Evolutionary conservation across 2,113 vertebrate genomes (phyloP).

Genomic region (Rhineura floridana): DNA sequence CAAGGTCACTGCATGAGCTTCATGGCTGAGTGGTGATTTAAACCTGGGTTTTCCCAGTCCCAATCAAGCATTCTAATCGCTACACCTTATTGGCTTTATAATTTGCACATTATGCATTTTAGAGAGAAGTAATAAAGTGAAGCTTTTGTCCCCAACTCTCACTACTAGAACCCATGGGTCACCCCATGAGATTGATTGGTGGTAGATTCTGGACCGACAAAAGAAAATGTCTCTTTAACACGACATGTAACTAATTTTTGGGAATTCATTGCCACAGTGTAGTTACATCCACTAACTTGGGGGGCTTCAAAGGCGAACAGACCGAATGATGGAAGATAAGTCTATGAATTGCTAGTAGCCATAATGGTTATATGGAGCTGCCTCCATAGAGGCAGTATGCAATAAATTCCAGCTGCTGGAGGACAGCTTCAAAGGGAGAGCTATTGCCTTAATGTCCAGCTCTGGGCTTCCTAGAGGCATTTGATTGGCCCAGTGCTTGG

Average conservation of each 20-base stretch:
- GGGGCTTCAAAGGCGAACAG: not conserved
- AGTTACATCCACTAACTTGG: not conserved
- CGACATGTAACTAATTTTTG: not conserved
- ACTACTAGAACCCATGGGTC: not conserved
- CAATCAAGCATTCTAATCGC: not conserved
- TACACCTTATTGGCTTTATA: not conserved
- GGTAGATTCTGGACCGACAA: not conserved
- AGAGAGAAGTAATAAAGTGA: not conserved
- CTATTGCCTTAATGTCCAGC: not conserved
- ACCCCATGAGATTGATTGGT: not conserved
- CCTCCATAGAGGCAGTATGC: not conserved
- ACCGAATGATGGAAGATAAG: no score
- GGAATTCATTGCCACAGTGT: no score
- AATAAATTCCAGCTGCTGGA: not conserved
- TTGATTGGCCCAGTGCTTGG: no score
- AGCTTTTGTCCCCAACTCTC: not conserved
- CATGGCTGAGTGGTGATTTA: not conserved
- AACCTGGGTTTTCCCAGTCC: not conserved
- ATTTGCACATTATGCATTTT: not conserved
- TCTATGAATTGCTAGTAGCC: not conserved
- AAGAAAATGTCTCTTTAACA: not conserved
- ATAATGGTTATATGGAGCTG: not conserved
- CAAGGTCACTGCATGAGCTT: no score
- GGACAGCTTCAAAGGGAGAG: no score
- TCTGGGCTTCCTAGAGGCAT: not conserved